These are phyloP conservation scores for Lepus townsendii DNA, from an alignment of 2,797 vertebrate genomes.

Conservation along the genomic window DNA sequence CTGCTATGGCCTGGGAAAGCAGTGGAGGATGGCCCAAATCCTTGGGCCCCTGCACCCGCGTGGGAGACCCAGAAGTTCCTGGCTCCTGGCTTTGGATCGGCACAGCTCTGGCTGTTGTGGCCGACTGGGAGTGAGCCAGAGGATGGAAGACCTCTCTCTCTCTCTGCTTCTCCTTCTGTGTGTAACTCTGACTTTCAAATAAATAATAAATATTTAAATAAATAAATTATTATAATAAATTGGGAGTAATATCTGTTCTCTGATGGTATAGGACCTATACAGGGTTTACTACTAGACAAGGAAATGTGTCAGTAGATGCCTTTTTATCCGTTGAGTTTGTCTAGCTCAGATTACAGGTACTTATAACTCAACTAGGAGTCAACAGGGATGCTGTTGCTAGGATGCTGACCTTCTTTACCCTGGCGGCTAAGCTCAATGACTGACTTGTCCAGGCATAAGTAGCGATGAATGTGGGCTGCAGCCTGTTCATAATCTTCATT, in stretches of 20 bases:
- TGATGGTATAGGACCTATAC: not conserved
- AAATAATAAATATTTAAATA: too few relatives aligned
- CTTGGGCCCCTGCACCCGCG: too few relatives aligned
- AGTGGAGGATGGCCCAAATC: too few relatives aligned
- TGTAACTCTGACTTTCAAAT: too few relatives aligned
- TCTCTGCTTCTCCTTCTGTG: too few relatives aligned
- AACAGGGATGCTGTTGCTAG: constrained; percentile 30
- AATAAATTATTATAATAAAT: too few relatives aligned
- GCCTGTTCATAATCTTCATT: constrained; percentile 98
- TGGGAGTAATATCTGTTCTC: not conserved
- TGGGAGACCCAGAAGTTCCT: too few relatives aligned
- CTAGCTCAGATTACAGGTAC: not conserved
- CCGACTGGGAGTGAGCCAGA: too few relatives aligned
- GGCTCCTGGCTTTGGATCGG: too few relatives aligned
- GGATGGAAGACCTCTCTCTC: too few relatives aligned
- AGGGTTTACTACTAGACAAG: not conserved
- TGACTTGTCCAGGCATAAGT: constrained; percentile 97
- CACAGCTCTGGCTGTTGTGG: too few relatives aligned
- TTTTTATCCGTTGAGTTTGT: constrained; percentile 25
- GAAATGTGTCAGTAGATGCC: not conserved
- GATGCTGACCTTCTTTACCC: constrained; percentile 95
- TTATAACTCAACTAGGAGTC: constrained; percentile 3
- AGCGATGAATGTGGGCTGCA: constrained; percentile 98
- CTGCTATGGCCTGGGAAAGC: too few relatives aligned
- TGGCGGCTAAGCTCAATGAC: constrained; percentile 98